phyloP scores from a whole-genome alignment of 2,797 vertebrate genomes.

The Loriculus beryllinus region DNA sequence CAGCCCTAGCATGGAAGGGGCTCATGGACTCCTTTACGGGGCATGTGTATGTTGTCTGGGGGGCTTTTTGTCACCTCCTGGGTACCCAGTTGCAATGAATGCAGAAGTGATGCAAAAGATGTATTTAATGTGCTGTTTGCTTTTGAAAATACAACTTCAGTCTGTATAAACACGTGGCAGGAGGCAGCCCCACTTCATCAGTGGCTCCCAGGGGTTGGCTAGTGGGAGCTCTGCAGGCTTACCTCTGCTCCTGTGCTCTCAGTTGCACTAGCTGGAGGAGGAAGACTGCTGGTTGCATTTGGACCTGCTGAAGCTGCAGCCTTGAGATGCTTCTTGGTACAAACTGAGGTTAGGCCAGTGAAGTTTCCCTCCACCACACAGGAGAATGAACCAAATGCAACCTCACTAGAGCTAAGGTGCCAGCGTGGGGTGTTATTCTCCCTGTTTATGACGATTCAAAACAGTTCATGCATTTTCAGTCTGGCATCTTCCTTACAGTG shows the following conservation, averaged over 20 bases:
- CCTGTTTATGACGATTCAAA: not conserved
- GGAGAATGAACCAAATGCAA: not conserved
- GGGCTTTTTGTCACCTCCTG: not conserved
- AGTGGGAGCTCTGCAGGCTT: not conserved
- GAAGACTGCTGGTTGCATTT: not conserved
- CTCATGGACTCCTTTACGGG: accelerated
- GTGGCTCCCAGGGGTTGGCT: not conserved
- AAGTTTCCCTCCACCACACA: not conserved
- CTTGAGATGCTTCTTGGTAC: not conserved
- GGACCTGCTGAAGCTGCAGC: not conserved
- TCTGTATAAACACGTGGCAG: not conserved
- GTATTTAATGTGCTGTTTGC: not conserved
- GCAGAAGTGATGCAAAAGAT: not conserved
- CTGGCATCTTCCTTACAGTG: not conserved
- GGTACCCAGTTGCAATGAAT: not conserved
- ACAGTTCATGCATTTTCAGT: not conserved
- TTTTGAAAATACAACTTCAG: not conserved
- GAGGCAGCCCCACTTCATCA: not conserved
- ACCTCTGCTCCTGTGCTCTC: not conserved
- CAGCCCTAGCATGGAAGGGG: not conserved
- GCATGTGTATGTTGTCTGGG: accelerated
- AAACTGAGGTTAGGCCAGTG: not conserved
- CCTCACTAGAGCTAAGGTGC: not conserved
- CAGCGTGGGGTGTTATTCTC: not conserved
- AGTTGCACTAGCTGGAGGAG: not conserved